Conservation (phyloP, 2,888 invertebrate genomes). For the Catocala fraxini region DNA sequence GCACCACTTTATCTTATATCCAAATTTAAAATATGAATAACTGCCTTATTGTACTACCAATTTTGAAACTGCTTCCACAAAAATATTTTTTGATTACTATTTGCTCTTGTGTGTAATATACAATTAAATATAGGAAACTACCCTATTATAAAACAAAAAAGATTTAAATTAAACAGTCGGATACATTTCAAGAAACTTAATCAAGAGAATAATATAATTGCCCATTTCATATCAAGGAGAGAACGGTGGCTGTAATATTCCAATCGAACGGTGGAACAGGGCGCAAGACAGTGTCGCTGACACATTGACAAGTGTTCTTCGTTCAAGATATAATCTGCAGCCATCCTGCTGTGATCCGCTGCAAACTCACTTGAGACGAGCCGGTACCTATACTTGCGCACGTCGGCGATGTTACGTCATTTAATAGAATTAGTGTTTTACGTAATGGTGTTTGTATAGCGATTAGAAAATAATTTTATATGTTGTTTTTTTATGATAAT, state of each 20-base stretch:
- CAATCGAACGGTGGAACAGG: slow-evolving; percentile 32
- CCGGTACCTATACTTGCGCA: slow-evolving; percentile 24
- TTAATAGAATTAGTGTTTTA: slow-evolving; percentile 26
- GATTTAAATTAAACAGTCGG: neutral
- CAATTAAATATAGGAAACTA: too few relatives aligned
- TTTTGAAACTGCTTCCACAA: too few relatives aligned
- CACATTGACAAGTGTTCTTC: slow-evolving; percentile 52
- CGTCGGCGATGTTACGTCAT: slow-evolving; percentile 19
- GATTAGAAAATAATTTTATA: neutral
- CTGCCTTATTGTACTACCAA: too few relatives aligned
- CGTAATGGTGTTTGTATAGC: neutral
- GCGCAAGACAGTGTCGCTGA: slow-evolving; percentile 36
- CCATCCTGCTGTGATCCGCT: slow-evolving; percentile 47
- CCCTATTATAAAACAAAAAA: too few relatives aligned
- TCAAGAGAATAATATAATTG: slow-evolving; percentile 39
- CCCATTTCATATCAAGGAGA: slow-evolving; percentile 27
- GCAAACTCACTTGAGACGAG: slow-evolving; percentile 40
- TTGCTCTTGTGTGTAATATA: too few relatives aligned
- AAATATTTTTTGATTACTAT: too few relatives aligned
- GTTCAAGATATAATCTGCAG: slow-evolving; percentile 45
- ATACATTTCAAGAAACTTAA: slow-evolving; percentile 9
- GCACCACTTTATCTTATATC: too few relatives aligned
- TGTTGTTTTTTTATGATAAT: too few relatives aligned
- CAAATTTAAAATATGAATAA: too few relatives aligned
- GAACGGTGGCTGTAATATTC: slow-evolving; percentile 29